Conservation (phyloP, 1,140 invertebrate genomes). For the Eueides isabella region DNA sequence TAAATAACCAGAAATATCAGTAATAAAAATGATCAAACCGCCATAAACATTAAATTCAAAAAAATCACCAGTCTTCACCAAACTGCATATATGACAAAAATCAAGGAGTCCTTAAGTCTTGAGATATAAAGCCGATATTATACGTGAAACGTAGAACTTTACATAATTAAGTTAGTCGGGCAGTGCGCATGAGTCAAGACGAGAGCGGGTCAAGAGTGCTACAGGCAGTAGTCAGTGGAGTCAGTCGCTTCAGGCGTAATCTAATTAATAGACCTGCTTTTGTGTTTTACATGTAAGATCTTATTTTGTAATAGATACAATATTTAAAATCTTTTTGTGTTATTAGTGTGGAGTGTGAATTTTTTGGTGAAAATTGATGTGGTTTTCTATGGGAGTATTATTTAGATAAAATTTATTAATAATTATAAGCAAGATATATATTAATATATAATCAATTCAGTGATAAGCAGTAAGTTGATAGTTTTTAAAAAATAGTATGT, state of each 20-base stretch:
- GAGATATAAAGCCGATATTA: constrained; percentile 8
- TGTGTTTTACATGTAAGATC: constrained; percentile 17
- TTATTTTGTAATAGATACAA: neutral
- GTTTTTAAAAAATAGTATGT: no score
- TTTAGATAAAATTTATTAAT: neutral
- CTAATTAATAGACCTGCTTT: constrained; percentile 34
- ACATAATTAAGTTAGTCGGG: constrained; percentile 47
- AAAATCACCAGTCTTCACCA: neutral
- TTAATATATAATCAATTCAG: neutral
- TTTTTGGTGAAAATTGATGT: neutral
- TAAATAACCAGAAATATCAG: no score
- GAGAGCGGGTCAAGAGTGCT: constrained; percentile 49
- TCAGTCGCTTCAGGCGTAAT: constrained; percentile 36
- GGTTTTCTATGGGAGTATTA: neutral
- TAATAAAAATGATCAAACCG: neutral
- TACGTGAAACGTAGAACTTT: constrained; percentile 25
- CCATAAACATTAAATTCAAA: neutral
- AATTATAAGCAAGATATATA: neutral
- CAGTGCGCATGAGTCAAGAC: constrained; percentile 60
- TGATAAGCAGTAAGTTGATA: neutral
- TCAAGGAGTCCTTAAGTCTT: constrained; percentile 7
- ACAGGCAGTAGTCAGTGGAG: constrained; percentile 40
- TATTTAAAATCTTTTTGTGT: neutral
- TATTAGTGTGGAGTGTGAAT: neutral
- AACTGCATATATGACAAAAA: constrained; percentile 16